Conservation (phyloP, 2,888 invertebrate genomes). For the Acanthococcus lagerstroemiae region DNA sequence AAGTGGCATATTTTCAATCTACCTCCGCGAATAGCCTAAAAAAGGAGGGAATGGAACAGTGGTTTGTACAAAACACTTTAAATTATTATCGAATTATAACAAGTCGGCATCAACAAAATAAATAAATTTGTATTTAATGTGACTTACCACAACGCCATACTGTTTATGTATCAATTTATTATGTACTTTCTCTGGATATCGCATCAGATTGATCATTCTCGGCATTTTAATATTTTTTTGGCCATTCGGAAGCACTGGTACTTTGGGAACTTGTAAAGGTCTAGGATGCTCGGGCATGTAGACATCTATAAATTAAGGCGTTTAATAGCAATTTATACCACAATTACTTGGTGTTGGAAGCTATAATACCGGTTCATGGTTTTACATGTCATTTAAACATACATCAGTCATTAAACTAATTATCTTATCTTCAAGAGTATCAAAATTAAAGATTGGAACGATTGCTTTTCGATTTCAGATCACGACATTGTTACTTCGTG, state of each 20-base stretch:
- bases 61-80: background rate
- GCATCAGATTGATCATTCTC: constrained; percentile 69
- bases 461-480: too few species aligned
- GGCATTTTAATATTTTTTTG: constrained; percentile 73
- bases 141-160: constrained; percentile 78
- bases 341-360: too few species aligned
- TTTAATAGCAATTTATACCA: too few species aligned
- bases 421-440: too few species aligned
- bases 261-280: constrained; percentile 59
- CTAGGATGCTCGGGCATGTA: constrained; percentile 62
- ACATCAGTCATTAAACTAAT: too few species aligned
- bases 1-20: constrained; percentile 68
- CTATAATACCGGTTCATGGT: too few species aligned
- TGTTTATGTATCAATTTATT: constrained; percentile 79
- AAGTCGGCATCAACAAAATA: background rate
- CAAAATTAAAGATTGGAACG: too few species aligned
- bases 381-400: too few species aligned
- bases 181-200: constrained; percentile 82
- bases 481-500: too few species aligned
- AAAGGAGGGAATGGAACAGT: constrained; percentile 37
- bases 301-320: constrained; percentile 51
- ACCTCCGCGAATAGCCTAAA: constrained; percentile 73
- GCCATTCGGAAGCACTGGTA: constrained; percentile 54
- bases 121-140: background rate
- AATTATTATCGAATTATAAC: background rate